These are phyloP conservation scores for Zaprionus capensis DNA, from an alignment of 1,140 invertebrate genomes.

Conservation along the genomic window DNA sequence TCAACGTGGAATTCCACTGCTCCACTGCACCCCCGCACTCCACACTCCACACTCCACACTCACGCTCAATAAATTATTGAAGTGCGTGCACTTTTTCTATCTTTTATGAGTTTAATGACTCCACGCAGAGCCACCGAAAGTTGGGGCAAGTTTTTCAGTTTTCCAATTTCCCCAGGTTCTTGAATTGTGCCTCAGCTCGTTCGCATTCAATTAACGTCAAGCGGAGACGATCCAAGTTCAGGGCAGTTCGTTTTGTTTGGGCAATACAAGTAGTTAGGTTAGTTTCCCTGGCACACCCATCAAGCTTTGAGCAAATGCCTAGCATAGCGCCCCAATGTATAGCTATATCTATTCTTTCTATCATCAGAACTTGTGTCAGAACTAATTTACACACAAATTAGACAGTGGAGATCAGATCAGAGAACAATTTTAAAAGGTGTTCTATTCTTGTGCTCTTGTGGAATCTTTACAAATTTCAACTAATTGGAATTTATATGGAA, in stretches of 20 bases:
- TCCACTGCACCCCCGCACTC: constrained; percentile 18
- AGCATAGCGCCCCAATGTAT: constrained; percentile 15
- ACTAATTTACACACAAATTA: constrained; percentile 71
- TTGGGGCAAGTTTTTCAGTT: constrained; percentile 14
- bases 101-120: constrained; percentile 80
- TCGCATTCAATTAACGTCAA: constrained; percentile 78
- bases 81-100: constrained; percentile 65
- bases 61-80: constrained; percentile 76
- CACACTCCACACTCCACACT: constrained; percentile 50
- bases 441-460: constrained; percentile 1
- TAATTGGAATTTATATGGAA: constrained; percentile 70
- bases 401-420: constrained; percentile 44
- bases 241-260: constrained; percentile 17
- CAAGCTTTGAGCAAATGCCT: constrained; percentile 23
- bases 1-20: constrained; percentile 45
- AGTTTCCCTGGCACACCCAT: constrained; percentile 50
- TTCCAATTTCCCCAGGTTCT: background rate
- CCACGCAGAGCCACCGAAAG: constrained; percentile 31
- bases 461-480: constrained; percentile 55
- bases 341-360: constrained; percentile 69
- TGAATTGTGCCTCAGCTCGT: constrained; percentile 55
- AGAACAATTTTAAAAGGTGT: constrained; percentile 30
- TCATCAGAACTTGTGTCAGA: constrained; percentile 66
- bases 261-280: constrained; percentile 40
- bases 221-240: constrained; percentile 17